These are phyloP conservation scores for Strongylocentrotus purpuratus DNA, from an alignment of 35 echinoderm and acorn worm genomes.

Conservation along the genomic window DNA sequence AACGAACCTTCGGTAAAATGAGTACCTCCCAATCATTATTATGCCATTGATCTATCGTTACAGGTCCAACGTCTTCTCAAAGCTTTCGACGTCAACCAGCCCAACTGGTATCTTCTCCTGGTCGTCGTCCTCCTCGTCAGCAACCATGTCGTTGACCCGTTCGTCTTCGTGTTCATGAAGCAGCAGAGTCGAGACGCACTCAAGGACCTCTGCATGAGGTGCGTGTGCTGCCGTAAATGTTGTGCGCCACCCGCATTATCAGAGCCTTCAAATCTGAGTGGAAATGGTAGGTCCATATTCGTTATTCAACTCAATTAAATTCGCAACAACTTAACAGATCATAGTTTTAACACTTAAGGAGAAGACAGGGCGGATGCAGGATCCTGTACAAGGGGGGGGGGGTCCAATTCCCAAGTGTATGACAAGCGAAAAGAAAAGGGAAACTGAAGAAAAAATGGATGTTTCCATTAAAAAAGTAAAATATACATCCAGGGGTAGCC, in stretches of 20 bases:
- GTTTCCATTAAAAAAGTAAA: no score
- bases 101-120: slow-evolving; percentile 28
- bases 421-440: no score
- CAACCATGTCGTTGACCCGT: slow-evolving; percentile 73
- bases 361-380: no score
- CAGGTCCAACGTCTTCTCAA: slow-evolving; percentile 59
- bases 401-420: no score
- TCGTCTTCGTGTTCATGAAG: slow-evolving; percentile 74
- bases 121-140: slow-evolving; percentile 62
- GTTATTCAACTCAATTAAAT: no score
- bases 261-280: neutral
- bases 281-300: neutral
- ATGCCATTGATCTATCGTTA: neutral
- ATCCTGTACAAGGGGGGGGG: no score
- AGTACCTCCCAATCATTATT: no score
- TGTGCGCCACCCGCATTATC: neutral
- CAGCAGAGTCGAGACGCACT: slow-evolving; percentile 49
- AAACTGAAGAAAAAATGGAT: no score
- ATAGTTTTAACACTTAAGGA: no score
- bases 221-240: slow-evolving; percentile 17
- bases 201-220: slow-evolving; percentile 46
- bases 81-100: slow-evolving; percentile 35
- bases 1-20: no score
- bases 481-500: no score
- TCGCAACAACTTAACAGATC: no score